phyloP scores from a whole-genome alignment of 2,888 invertebrate genomes.

The Pardosa pseudoannulata region DNA sequence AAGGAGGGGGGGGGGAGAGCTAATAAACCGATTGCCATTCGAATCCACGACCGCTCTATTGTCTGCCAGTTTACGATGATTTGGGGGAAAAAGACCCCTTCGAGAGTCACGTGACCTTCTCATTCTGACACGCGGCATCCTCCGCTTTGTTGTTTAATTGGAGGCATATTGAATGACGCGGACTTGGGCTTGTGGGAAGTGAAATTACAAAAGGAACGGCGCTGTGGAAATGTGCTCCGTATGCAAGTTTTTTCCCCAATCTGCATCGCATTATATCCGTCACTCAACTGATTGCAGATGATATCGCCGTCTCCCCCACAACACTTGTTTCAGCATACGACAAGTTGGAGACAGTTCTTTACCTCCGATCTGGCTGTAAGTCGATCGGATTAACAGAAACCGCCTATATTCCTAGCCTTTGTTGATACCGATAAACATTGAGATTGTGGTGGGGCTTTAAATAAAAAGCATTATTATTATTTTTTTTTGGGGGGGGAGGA shows the following conservation, averaged over 20 bases:
- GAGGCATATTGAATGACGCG: constrained; percentile 30
- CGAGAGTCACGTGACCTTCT: constrained; percentile 15
- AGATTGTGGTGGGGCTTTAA: no score
- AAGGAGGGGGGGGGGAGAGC: neutral
- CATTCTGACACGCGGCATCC: neutral
- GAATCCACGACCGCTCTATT: constrained; percentile 4
- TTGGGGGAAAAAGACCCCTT: constrained; percentile 7
- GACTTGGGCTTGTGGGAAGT: neutral
- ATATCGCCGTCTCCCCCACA: neutral
- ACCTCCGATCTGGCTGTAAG: no score
- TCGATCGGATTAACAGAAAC: no score
- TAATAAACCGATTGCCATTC: constrained; percentile 1
- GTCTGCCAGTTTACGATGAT: constrained; percentile 11
- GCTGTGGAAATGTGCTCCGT: neutral
- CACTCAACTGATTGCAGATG: neutral
- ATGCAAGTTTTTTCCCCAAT: neutral
- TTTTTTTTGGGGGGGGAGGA: no score
- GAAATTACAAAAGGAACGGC: neutral
- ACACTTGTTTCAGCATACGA: neutral
- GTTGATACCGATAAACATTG: no score
- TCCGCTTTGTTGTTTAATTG: constrained; percentile 25
- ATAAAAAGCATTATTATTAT: no score
- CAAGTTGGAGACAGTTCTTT: neutral
- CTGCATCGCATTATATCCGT: neutral
- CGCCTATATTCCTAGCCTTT: no score